These are phyloP conservation scores for Antheraea assamensis DNA, from an alignment of 2,888 invertebrate genomes.

Conservation along the genomic window DNA sequence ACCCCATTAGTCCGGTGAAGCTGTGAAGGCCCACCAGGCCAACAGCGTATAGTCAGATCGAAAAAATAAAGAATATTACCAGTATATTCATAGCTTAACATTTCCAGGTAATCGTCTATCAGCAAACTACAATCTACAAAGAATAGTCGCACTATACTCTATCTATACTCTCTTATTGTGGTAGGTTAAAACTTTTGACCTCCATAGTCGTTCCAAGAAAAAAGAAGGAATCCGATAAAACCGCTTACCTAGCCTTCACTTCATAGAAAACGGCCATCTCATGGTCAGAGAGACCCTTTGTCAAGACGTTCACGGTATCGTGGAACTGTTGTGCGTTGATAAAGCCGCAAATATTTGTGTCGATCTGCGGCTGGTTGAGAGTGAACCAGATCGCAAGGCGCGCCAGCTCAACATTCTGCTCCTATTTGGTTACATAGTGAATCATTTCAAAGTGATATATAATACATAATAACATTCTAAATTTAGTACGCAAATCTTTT, in stretches of 20 bases:
- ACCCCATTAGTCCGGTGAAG: no score
- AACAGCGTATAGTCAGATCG: no score
- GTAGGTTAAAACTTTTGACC: background rate
- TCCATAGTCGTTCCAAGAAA: no score
- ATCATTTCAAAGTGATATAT: background rate
- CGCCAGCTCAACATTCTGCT: constrained; percentile 84
- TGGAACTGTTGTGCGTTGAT: constrained; percentile 83
- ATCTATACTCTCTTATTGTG: background rate
- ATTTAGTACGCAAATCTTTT: no score
- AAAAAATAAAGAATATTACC: no score
- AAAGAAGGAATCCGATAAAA: background rate
- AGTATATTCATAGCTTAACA: background rate
- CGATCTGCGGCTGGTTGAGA: constrained; percentile 82
- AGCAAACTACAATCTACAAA: no score
- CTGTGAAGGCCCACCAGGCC: no score
- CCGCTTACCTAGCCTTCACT: constrained; percentile 83
- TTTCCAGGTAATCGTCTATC: background rate
- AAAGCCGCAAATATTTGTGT: constrained; percentile 90
- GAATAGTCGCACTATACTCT: background rate
- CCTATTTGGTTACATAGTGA: constrained; percentile 50
- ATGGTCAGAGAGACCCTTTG: constrained; percentile 84
- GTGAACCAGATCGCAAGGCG: constrained; percentile 87
- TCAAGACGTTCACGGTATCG: constrained; percentile 84
- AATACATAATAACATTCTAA: no score
- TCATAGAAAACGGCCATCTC: constrained; percentile 85